These are phyloP conservation scores for Ciconia maguari DNA, from an alignment of 2,113 vertebrate species.

Conservation along the genomic window DNA sequence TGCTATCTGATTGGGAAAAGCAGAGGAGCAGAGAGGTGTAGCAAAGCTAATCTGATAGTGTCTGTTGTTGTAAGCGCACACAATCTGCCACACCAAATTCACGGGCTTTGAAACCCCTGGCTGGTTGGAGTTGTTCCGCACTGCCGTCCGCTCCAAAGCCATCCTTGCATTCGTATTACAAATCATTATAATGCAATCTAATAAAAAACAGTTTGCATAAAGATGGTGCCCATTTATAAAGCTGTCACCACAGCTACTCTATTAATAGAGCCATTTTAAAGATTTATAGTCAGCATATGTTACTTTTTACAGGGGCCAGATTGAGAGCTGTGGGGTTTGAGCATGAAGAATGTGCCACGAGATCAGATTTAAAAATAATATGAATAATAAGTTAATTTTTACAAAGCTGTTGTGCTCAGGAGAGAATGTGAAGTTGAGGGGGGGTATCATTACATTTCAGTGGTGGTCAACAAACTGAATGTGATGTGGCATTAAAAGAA, in stretches of 20 bases:
- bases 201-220: conserved; percentile 69
- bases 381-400: background rate
- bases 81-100: background rate
- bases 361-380: conserved; percentile 15
- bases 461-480: background rate
- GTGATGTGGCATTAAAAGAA: background rate
- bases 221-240: conserved; percentile 74
- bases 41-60: conserved; percentile 48
- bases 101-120: background rate
- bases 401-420: background rate
- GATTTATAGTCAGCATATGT: conserved; percentile 75
- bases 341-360: conserved; percentile 22
- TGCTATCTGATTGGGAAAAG: conserved; percentile 61
- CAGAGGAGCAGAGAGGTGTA: conserved; percentile 54
- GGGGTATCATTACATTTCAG: background rate
- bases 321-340: conserved; percentile 63
- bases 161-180: conserved; percentile 7
- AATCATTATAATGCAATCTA: conserved; percentile 40
- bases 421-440: background rate
- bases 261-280: conserved; percentile 74
- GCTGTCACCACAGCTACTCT: conserved; percentile 70
- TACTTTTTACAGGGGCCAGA: conserved; percentile 69
- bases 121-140: background rate
- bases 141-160: background rate
- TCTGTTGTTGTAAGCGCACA: background rate